Base-by-base conservation (phyloP, 2,888 invertebrate species). In the Heterodera filipjevi region DNA sequence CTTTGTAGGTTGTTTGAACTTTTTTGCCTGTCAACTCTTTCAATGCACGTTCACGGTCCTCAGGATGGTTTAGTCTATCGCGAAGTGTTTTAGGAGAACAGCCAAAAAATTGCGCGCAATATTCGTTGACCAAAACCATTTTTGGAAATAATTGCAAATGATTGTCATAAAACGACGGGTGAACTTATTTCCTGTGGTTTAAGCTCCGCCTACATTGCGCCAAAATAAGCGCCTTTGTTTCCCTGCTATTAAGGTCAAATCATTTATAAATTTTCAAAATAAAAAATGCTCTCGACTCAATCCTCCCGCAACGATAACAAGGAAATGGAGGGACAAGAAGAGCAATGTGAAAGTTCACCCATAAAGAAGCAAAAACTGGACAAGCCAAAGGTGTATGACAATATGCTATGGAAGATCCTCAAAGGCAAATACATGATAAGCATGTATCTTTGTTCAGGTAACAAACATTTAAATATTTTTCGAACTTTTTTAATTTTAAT, bases 1-100 rank as follows among this genome's bases (percentile, higher is more conserved):
- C 71, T 16, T 46, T 30, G 32, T 71, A 71, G 0, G 53, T 46
- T 30, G 71, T 71, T 33, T 33, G 71, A 3, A 71, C 71, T 35
- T 35, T 33, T 35, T 53, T 71, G 46, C 71, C 71, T 5, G 30
- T 35, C 19, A 71, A 33, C 19, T 71, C 53, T 32, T 46, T 49
- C 46, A 35, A 0, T 16, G 33, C 16, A 16, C 46, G 39, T 14
- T 30, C 32, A 10, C 71, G 71, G 14, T 71, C 53, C 33, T 46
- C 32, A 33, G 71, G 39, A 33, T 71, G 71, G 30, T 71, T 71
- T 39, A 71, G 19, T 12, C 33, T 27, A 3, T 71, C 71, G 1
- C 71, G 71, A 0, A 71, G 33, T 1, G 71, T 32, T 1, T 71
- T 71, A 14, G 16, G 71, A 3, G 6, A 19, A 35, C 71, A 71